Base-by-base conservation (phyloP, 1,140 invertebrate genomes). In the Sminthurinus signatus region DNA sequence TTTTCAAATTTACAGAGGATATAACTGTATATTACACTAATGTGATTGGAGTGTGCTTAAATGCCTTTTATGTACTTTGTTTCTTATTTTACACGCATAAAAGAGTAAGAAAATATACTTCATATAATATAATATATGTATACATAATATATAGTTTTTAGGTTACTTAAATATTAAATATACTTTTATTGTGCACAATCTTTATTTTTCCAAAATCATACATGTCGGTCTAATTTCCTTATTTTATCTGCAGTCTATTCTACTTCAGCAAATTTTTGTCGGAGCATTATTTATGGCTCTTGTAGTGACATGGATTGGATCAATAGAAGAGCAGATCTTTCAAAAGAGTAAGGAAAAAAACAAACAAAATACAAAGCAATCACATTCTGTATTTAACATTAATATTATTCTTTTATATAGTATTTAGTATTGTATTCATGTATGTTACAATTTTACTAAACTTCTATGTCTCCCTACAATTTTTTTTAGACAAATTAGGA, bases 1-100 rank as follows among this genome's bases (percentile, higher is more conserved):
- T 46, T 59, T 19, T 29, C 43, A 75, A 84, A 51, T 74, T 85
- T 57, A 84, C 85, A 66, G 73, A 79, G 58, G 86, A 88, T 75
- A 74, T 74, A 21, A 84, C 83, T 63, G 78, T 89, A 65, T 80
- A 85, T 52, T 74, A 83, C 66, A 86, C 88, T 1, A 89, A 89
- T 76, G 73, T 79, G 29, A 80, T 87, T 73, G 87, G 87, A 29
- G 71, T 81, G n/a, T 67, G 77, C 43, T 77, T 88, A 42, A 86
- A 88, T 78, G 74, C 81, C 52, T 77, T 75, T 27, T 88, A 88
- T 73, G 76, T 82, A 19, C 67, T 80, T 25, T 78, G 85, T 60
- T 88, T 84, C 75, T 81, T 82, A 59, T 72, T 79, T 2, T 87
- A 82, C 72, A 83, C 81, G 44, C 75, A 82, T 21, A 83, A 83